A percentile compares a stretch with the other conserved stretches of the same genome.
Conservation (phyloP, 2,888 invertebrate genomes). For the Tipula vernalis region DNA sequence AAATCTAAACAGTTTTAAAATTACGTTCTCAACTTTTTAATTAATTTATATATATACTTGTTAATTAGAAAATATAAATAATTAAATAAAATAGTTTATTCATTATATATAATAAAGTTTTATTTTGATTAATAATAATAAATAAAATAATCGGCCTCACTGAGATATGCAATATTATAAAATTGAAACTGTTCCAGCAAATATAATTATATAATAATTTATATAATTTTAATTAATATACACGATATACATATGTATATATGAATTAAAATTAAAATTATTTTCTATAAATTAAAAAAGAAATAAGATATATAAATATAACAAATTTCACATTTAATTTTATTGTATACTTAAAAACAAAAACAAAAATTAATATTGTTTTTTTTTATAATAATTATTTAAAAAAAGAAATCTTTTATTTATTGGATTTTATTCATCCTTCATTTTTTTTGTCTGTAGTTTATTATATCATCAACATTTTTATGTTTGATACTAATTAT, state of each 20-base stretch:
- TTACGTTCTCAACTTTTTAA: background rate
- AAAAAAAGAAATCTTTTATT: conserved; percentile 4
- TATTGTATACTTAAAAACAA: background rate
- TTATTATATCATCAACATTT: background rate
- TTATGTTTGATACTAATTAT: background rate
- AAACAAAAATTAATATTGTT: background rate
- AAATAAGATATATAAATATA: conserved; percentile 4
- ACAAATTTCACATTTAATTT: background rate
- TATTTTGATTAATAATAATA: background rate
- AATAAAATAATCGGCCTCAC: conserved; percentile 5
- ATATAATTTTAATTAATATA: background rate
- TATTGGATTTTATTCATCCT: background rate
- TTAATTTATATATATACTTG: background rate
- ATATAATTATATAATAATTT: conserved; percentile 5
- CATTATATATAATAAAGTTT: background rate
- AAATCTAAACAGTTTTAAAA: background rate
- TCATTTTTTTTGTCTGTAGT: background rate
- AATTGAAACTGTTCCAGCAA: conserved; percentile 11
- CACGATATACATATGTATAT: background rate
- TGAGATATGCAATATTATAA: conserved; percentile 11
- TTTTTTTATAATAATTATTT: background rate
- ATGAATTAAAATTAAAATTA: background rate
- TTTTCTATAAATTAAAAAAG: background rate
- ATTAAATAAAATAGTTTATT: background rate
- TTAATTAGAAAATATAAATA: background rate